Percentiles rank a stretch among this genome's conserved stretches.
Conservation (phyloP, 2,888 invertebrate genomes). For the Cistogaster globosa region DNA sequence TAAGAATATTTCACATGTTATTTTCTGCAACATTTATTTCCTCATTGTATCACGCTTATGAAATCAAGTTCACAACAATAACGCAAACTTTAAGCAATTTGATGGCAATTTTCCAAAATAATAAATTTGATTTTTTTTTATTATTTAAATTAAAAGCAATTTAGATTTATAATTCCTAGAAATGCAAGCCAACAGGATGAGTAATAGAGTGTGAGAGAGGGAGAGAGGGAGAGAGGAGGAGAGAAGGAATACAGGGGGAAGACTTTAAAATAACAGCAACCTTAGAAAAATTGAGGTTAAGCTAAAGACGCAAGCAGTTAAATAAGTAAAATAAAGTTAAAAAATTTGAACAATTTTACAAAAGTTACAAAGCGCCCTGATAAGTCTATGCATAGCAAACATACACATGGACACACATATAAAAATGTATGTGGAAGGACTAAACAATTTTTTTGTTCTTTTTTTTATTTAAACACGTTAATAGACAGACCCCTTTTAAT, state of each 20-base stretch:
- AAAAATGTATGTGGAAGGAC: neutral
- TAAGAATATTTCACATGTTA: too few species aligned
- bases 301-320: conserved; percentile 27
- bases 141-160: conserved; percentile 40
- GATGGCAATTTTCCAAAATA: conserved; percentile 60
- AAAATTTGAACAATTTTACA: conserved; percentile 1
- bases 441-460: neutral
- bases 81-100: conserved; percentile 18
- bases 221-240: too few species aligned
- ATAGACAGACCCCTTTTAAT: conserved; percentile 1
- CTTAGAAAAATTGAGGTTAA: conserved; percentile 50
- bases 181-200: neutral
- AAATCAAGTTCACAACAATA: conserved; percentile 63
- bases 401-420: neutral
- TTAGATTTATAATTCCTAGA: conserved; percentile 6
- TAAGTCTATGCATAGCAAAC: neutral
- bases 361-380: neutral
- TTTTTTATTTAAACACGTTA: conserved; percentile 34
- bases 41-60: conserved; percentile 43
- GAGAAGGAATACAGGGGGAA: neutral
- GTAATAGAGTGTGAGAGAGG: neutral
- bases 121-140: conserved; percentile 18
- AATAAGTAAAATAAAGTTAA: conserved; percentile 47
- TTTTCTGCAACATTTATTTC: neutral
- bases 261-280: conserved; percentile 19